A percentile compares a stretch with the other conserved stretches of the same genome.
These are phyloP conservation scores for Aldabrachelys gigantea DNA, from an alignment of 2,113 vertebrate genomes.

Conservation along the genomic window DNA sequence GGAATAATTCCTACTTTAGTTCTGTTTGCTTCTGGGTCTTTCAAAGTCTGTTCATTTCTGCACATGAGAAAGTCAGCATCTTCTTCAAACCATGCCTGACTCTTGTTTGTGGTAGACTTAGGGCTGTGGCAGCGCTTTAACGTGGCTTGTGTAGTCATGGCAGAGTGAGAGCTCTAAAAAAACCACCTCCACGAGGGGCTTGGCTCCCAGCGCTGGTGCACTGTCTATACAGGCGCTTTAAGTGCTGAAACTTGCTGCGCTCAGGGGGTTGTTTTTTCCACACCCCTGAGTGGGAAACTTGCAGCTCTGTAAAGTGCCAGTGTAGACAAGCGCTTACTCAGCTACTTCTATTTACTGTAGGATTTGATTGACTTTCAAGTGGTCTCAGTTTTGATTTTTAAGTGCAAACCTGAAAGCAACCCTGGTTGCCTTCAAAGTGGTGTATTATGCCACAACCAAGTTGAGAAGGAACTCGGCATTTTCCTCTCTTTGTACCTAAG, in stretches of 20 bases:
- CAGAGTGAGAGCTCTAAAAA: too few species aligned
- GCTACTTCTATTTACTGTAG: background rate
- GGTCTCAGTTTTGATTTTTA: rapidly evolving
- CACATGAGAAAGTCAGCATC: background rate
- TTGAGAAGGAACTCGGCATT: background rate
- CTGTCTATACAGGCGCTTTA: too few species aligned
- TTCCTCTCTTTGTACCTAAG: rapidly evolving
- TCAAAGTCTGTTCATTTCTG: background rate
- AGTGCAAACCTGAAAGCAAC: background rate
- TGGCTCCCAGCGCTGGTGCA: too few species aligned
- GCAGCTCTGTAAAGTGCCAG: too few species aligned
- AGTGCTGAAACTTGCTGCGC: too few species aligned
- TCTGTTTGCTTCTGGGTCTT: background rate
- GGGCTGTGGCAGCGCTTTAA: too few species aligned
- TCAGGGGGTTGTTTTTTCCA: too few species aligned
- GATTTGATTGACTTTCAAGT: background rate
- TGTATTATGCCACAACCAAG: rapidly evolving
- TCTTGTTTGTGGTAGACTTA: background rate
- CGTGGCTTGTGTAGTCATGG: too few species aligned
- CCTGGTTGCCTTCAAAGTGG: background rate
- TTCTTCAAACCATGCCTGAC: background rate
- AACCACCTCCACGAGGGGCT: too few species aligned
- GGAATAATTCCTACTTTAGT: slow-evolving; percentile 3
- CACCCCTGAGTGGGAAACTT: too few species aligned
- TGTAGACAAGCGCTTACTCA: background rate